Evolutionary conservation across 2,113 vertebrate species (phyloP), one percentile per base, ranked within the genome.

Genomic region (Chrysemys picta): DNA sequence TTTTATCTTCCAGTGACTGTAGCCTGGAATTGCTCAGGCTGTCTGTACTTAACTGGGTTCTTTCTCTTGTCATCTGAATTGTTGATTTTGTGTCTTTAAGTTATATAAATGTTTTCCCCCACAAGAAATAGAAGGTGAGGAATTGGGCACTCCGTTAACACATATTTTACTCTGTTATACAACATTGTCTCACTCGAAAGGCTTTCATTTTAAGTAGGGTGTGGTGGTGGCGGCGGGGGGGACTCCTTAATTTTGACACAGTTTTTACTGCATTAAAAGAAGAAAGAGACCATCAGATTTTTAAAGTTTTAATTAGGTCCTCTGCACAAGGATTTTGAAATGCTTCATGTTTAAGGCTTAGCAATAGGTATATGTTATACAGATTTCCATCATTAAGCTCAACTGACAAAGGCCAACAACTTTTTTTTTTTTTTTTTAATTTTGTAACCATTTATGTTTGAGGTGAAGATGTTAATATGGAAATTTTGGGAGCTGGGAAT

Each of bases 391-490:
- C 96, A 88, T 91, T 92, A 98, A 97, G 95, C 91, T 87, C 94
- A 92, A 96, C 96, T 98, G 98, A 98, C 91, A 97, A 97, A 98
- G 97, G 97, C 97, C 98, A 97, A 93, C 93, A 96, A 97, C 93
- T 97, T 95, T 98, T 97, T 97, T 42, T 96, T 90, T 59, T 22
- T 56, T 91, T 97, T 96, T 97, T 95, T 96, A 97, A 98, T 97
- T 98, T 97, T 97, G 96, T 98, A 98, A 98, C 97, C 98, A 97
- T 98, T 98, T 98, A 98, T 97, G 96, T 98, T 98, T 94, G 98
- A 98, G 98, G 98, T 98, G 98, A 98, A 98, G 97, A 98, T 98
- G 98, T 98, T 98, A 98, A 98, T 98, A 98, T 97, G 97, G 98
- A 98, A 98, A 98, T 98, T 98, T 97, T 94, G 98, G 96, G 98